Conservation (phyloP, 1,140 invertebrate genomes). For the Trichogramma pretiosum region DNA sequence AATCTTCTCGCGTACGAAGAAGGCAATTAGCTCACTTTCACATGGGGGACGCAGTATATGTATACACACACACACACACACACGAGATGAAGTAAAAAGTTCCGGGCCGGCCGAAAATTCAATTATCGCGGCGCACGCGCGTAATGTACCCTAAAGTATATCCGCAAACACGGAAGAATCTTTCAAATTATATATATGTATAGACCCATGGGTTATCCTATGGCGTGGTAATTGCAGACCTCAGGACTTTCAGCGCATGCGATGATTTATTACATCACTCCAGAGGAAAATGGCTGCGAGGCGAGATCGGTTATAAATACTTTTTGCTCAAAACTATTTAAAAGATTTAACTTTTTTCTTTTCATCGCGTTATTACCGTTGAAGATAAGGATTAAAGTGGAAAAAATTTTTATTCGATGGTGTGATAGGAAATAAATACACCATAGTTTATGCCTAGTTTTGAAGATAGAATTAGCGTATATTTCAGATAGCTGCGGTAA, state of each 20-base stretch:
- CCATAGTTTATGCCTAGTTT: too few relatives aligned
- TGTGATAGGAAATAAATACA: too few relatives aligned
- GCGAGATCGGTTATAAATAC: too few relatives aligned
- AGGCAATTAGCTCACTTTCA: conserved; percentile 2
- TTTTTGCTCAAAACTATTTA: too few relatives aligned
- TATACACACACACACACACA: too few relatives aligned
- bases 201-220: conserved; percentile 13
- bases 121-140: conserved; percentile 1
- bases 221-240: conserved; percentile 8
- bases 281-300: too few relatives aligned
- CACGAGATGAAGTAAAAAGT: conserved; percentile 9
- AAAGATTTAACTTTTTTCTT: too few relatives aligned
- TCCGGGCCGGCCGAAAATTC: conserved; percentile 2
- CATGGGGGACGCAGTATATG: background rate
- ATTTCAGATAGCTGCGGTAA: too few relatives aligned
- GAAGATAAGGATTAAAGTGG: too few relatives aligned
- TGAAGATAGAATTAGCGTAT: too few relatives aligned
- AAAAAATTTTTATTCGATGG: too few relatives aligned
- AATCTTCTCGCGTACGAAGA: conserved; percentile 1
- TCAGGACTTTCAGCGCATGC: conserved; percentile 6
- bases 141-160: background rate
- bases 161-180: background rate
- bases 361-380: too few relatives aligned
- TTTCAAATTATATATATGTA: background rate
- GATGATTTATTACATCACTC: conserved; percentile 4